Evolutionary conservation across 1,140 invertebrate genomes (phyloP), one percentile per base, ranked within the genome.

Genomic region (Onthophagus taurus): DNA sequence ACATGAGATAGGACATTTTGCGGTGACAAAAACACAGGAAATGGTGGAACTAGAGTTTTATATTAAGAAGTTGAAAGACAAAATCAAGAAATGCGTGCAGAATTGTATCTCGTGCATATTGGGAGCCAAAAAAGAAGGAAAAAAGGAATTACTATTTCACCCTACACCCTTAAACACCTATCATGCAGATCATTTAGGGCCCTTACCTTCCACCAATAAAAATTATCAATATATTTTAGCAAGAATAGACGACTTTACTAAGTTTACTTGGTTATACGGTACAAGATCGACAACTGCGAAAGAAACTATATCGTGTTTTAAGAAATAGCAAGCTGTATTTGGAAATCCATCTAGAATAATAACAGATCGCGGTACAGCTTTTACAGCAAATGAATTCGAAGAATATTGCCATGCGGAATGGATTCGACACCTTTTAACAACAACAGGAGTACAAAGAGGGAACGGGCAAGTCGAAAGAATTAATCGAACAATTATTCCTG

Each of bases 101-200:
- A n/a, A n/a, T n/a, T n/a, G n/a, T n/a, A n/a, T n/a, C n/a, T n/a
- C n/a, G n/a, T n/a, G n/a, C n/a, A n/a, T n/a, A n/a, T n/a, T n/a
- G n/a, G n/a, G n/a, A n/a, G 51, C 50, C 9, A 60, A 48, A 14
- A 67, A 69, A 38, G 34, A 42, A 43, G 65, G 68, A n/a, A 68
- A 66, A 48, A 50, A 61, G 41, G 60, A 69, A 49, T 65, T 53
- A 24, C 7, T n/a, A n/a, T n/a, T n/a, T 9, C 44, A 56, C 20
- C 50, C 53, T 3, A 49, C 11, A 0, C 58, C 57, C 8, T 43
- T 60, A n/a, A 19, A 51, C 4, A 61, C 54, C 2, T 56, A 55
- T 36, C 57, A 62, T 42, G 45, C 55, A 6, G 61, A 65, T 49
- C 58, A 63, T 46, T 50, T 63, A 58, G 66, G 68, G 23, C 64